A percentile compares a stretch with the other conserved stretches of the same genome.
These are phyloP conservation scores for Athripsodes cinereus DNA, from an alignment of 2,888 invertebrate genomes.

Conservation along the genomic window DNA sequence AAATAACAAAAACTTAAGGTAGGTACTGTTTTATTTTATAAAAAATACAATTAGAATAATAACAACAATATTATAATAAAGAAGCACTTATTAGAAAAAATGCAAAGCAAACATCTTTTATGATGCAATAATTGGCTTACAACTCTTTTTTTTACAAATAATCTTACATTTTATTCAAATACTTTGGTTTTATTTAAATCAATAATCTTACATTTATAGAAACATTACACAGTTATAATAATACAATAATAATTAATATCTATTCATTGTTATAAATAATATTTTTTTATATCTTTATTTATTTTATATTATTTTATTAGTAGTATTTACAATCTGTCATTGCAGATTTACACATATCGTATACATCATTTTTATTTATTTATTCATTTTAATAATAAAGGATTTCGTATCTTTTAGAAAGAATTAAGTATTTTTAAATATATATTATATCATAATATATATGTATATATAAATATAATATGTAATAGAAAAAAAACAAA, in stretches of 20 bases:
- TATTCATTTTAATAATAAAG: not conserved
- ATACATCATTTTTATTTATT: not conserved
- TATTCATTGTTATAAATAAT: not conserved
- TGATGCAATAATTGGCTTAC: not conserved
- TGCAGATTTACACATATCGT: not conserved
- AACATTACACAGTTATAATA: not conserved
- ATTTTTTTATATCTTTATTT: not conserved
- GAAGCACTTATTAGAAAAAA: slow-evolving; percentile 25
- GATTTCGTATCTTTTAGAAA: slow-evolving; percentile 1
- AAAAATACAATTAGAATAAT: no score
- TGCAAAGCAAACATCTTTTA: slow-evolving; percentile 25
- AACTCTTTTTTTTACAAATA: slow-evolving; percentile 23
- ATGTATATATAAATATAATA: no score
- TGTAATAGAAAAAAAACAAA: no score
- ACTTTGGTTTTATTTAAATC: slow-evolving; percentile 27
- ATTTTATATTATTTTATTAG: not conserved
- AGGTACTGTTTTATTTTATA: no score
- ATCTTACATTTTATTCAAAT: slow-evolving; percentile 17
- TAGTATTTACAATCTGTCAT: not conserved
- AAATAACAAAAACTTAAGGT: no score
- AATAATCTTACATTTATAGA: slow-evolving; percentile 22
- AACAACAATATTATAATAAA: slow-evolving; percentile 21
- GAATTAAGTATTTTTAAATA: not conserved
- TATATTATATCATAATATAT: no score
- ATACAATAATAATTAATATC: not conserved